A percentile compares a stretch with the other conserved stretches of the same genome.
phyloP scores from a whole-genome alignment of 2,113 vertebrate species.

The Fulica atra region DNA sequence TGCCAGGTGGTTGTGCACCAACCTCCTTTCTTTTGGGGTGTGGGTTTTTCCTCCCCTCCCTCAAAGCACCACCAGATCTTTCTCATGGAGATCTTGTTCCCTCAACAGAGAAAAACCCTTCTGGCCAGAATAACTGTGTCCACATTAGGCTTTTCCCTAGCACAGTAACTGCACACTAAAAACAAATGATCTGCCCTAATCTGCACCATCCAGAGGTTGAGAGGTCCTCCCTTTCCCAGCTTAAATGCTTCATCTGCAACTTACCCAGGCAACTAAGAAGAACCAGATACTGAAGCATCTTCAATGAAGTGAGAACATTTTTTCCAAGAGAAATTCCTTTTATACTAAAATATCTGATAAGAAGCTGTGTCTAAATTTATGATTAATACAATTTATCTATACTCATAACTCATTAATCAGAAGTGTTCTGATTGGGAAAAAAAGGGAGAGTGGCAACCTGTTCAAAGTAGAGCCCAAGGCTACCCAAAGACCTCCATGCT shows the following conservation, averaged over 20 bases:
- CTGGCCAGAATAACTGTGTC: neutral
- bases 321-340: neutral
- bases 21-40: neutral
- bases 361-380: neutral
- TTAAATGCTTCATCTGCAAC: neutral
- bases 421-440: neutral
- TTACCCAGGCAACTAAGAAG: conserved; percentile 1
- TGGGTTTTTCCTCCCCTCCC: neutral
- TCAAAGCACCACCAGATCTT: neutral
- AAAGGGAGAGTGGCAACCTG: neutral
- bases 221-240: neutral
- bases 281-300: neutral
- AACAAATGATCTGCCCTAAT: neutral
- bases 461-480: neutral
- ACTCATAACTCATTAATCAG: neutral
- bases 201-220: neutral
- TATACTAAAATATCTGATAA: neutral
- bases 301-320: neutral
- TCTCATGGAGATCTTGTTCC: neutral
- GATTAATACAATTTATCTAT: neutral
- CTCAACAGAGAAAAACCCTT: neutral
- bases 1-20: neutral
- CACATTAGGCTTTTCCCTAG: neutral
- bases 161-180: neutral
- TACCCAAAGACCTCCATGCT: conserved; percentile 1